These are phyloP conservation scores for Condylura cristata DNA, from an alignment of 2,113 vertebrate genomes.

Conservation along the genomic window DNA sequence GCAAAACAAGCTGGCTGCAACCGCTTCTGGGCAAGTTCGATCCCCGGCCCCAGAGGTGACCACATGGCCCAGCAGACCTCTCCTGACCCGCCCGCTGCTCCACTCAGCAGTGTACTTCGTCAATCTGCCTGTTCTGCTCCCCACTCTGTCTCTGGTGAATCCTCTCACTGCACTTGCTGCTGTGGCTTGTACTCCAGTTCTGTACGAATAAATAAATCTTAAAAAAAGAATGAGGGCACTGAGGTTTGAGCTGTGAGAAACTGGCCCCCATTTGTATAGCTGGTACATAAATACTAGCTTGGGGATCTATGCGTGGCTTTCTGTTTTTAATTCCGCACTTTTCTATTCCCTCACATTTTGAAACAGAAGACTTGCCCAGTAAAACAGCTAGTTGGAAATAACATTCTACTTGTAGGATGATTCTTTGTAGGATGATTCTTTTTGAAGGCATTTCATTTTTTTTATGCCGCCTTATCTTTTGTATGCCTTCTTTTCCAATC, in stretches of 20 bases:
- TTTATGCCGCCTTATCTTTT: not conserved
- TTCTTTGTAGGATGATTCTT: not conserved
- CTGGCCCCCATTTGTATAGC: not conserved
- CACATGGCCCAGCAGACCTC: no score
- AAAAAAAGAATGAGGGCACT: no score
- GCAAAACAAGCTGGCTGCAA: no score
- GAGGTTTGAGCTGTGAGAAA: not conserved
- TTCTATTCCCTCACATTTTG: constrained; percentile 5
- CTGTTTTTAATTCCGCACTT: not conserved
- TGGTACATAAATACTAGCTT: not conserved
- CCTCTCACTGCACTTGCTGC: no score
- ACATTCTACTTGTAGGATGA: not conserved
- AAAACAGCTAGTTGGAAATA: not conserved
- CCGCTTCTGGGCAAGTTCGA: no score
- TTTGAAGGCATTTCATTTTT: constrained; percentile 9
- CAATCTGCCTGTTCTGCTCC: no score
- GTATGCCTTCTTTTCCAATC: not conserved
- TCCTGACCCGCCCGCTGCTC: no score
- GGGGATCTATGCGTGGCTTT: not conserved
- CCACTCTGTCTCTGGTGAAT: no score
- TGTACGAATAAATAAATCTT: no score
- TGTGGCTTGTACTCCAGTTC: no score
- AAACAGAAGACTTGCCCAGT: not conserved
- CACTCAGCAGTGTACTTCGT: no score
- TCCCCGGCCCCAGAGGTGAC: no score